Percentiles rank a stretch among this genome's conserved stretches.
Conservation (phyloP, 1,140 invertebrate species). For the Drosophila serrata region DNA sequence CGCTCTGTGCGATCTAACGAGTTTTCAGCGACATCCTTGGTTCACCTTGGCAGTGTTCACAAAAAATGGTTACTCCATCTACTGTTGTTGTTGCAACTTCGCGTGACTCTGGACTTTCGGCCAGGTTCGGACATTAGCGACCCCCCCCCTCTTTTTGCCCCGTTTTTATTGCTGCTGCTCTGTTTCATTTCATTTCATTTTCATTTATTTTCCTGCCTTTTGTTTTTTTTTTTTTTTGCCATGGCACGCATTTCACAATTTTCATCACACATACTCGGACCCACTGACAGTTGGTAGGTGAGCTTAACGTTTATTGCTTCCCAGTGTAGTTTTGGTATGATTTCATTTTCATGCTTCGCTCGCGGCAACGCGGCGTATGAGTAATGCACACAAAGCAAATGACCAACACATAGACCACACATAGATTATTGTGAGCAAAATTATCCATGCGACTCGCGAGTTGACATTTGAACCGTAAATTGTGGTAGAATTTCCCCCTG, state of each 20-base stretch:
- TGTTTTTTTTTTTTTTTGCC: constrained; percentile 35
- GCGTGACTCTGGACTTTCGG: constrained; percentile 75
- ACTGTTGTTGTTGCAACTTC: constrained; percentile 62
- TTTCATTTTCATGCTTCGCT: constrained; percentile 68
- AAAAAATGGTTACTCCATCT: constrained; percentile 8
- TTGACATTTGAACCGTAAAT: constrained; percentile 9
- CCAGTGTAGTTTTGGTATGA: constrained; percentile 68
- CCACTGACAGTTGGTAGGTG: constrained; percentile 36
- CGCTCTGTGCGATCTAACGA: constrained; percentile 13
- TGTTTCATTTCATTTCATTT: constrained; percentile 44
- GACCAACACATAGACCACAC: constrained; percentile 12
- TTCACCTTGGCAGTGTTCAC: constrained; percentile 60
- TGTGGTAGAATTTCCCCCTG: constrained; percentile 2
- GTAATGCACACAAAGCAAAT: constrained; percentile 49
- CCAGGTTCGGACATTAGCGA: constrained; percentile 69
- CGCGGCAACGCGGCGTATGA: constrained; percentile 64
- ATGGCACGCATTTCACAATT: constrained; percentile 73
- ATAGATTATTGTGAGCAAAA: constrained; percentile 10
- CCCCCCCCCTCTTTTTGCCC: constrained; percentile 20
- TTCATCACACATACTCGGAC: constrained; percentile 38
- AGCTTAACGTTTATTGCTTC: constrained; percentile 47
- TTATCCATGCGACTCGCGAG: constrained; percentile 1
- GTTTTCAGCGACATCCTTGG: constrained; percentile 54
- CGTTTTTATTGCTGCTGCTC: constrained; percentile 45
- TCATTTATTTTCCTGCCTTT: constrained; percentile 35